Evolutionary conservation across 2,797 vertebrate genomes (phyloP), one percentile per base, ranked within the genome.

Genomic region (Rhynchotus rufescens): DNA sequence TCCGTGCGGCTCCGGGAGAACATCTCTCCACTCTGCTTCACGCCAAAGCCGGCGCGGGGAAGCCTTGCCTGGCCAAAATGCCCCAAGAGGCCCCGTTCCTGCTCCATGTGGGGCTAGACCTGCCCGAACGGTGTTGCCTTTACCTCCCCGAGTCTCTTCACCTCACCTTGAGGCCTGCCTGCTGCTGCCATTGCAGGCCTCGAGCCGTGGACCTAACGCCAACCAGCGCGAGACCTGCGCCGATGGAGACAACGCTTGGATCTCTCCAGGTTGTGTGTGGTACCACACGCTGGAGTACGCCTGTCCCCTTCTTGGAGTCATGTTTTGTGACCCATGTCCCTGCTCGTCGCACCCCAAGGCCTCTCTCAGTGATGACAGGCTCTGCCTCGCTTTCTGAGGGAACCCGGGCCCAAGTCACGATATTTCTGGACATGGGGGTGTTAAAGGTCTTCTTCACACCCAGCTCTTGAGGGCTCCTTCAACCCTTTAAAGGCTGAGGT

Each of bases 391-490:
- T 20, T 40, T 44, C 9, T 20, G 44, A 45, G 30, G 42, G 52
- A 59, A 34, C 9, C 19, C 36, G 28, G 0, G 30, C 13, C 2
- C 26, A 49, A 72, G 32, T 56, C 34, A 77, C 3, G 0, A 2
- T n/a, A 2, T 2, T 51, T n/a, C n/a, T 47, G 60, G 19, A 36
- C 3, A 0, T 22, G 21, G 12, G 34, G 30, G 13, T 73, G 85
- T 86, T 40, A 56, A 40, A 68, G 54, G 40, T 56, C 42, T 64
- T 69, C 71, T 61, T 59, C 60, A 3, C 7, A 8, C 69, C 60
- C 81, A 4, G 2, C 79, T 74, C 57, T 82, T 94, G 49, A 67
- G 6, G 10, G 79, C 86, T 85, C 72, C 66, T 94, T 94, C 79
- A 84, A 8, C 65, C 56, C 73, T 87, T 69, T 84, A 67, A 81